These are phyloP conservation scores for Pygoscelis adeliae DNA, from an alignment of 2,113 vertebrate species.

Conservation along the genomic window DNA sequence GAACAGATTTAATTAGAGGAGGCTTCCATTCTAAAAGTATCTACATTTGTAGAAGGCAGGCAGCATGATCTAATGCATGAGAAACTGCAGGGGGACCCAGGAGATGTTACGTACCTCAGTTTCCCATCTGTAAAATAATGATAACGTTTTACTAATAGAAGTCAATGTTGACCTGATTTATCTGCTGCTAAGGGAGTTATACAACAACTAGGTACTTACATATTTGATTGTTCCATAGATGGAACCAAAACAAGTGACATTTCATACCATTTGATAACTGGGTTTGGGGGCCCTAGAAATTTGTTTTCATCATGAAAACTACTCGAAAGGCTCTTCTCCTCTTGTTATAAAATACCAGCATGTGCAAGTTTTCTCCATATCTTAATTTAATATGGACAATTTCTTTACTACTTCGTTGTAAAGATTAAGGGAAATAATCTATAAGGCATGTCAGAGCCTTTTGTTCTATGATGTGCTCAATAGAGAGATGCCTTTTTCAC, in stretches of 20 bases:
- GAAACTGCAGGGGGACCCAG: neutral
- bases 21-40: neutral
- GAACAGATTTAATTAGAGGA: neutral
- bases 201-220: neutral
- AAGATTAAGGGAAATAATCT: neutral
- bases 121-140: neutral
- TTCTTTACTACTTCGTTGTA: neutral
- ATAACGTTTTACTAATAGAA: neutral
- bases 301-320: neutral
- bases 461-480: neutral
- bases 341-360: neutral
- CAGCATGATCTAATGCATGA: neutral
- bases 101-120: neutral
- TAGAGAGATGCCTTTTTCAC: neutral
- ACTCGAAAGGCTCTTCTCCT: neutral
- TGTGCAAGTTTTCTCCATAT: neutral
- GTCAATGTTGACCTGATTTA: neutral
- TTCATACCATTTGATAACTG: neutral
- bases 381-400: neutral
- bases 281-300: neutral
- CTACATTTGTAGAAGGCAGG: rapidly evolving
- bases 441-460: neutral
- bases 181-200: neutral
- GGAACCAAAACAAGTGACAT: neutral
- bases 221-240: neutral